Evolutionary conservation across 2,888 invertebrate genomes (phyloP), one percentile per base, ranked within the genome.

Genomic region (Orchesellides sinensis): DNA sequence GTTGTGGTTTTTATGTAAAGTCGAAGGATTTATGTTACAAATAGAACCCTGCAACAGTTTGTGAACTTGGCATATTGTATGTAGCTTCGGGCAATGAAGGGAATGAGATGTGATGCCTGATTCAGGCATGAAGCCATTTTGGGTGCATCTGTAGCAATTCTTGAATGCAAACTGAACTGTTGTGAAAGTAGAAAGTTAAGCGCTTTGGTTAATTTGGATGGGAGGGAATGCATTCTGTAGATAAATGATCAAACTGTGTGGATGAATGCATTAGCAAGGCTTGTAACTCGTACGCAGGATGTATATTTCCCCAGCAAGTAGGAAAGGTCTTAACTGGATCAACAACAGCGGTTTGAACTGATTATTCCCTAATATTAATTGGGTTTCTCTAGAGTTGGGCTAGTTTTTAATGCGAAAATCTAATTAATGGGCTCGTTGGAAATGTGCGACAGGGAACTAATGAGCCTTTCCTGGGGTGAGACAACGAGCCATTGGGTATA

Each of bases 331-430:
- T 79, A 70, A 79, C 70, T 70, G 79, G 79, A 79, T 79, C 79
- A 78, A 70, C 79, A 79, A 79, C 79, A 79, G 79, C 79, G 79
- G 79, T 79, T 79, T 79, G 79, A 79, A 79, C 79, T 79, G 79
- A 79, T 79, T 79, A 79, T 70, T 63, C 70, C 70, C 66, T 69
- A 63, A 79, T 70, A 70, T 70, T 79, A 63, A 79, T 70, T 79
- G 79, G 69, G 79, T 79, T 79, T 79, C 79, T 59, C 78, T 70
- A 69, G 61, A 61, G 56, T 35, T 52, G 52, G 65, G 70, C 79
- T 35, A 69, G 72, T 79, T 79, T 78, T 79, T 79, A 79, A 79
- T 79, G 79, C 79, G 70, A 70, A 79, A 79, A 79, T 79, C 79
- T 79, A 79, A 79, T 79, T 79, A 79, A 79, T 79, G 79, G 70